Evolutionary conservation across 1,140 invertebrate species (phyloP).

Genomic region (Drosophila triauraria): DNA sequence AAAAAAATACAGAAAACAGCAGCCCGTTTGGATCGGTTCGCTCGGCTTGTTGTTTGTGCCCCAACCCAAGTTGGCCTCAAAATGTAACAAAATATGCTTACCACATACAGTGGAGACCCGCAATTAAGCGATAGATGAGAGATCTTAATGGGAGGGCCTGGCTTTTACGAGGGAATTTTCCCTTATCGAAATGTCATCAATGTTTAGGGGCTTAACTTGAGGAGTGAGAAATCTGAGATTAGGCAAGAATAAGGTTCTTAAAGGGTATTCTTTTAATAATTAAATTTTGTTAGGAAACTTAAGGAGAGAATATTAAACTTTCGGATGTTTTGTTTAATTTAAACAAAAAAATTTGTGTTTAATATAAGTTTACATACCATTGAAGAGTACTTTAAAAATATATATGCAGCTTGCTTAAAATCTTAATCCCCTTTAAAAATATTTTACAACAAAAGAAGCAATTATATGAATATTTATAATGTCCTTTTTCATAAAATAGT

Average conservation of each 20-base stretch:
- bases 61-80: slow-evolving; percentile 69
- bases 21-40: slow-evolving; percentile 32
- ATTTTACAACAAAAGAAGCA: no score
- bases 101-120: slow-evolving; percentile 44
- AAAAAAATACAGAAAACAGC: slow-evolving; percentile 39
- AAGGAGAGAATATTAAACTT: no score
- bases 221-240: not conserved
- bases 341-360: not conserved
- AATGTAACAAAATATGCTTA: slow-evolving; percentile 52
- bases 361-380: not conserved
- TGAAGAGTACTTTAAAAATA: not conserved
- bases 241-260: not conserved
- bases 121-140: not conserved
- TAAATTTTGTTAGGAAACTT: not conserved
- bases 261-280: not conserved
- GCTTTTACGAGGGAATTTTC: not conserved
- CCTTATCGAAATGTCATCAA: not conserved
- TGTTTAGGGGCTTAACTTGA: not conserved
- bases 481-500: not conserved
- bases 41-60: slow-evolving; percentile 26
- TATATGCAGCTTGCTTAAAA: no score
- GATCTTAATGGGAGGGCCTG: slow-evolving; percentile 16
- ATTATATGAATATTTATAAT: not conserved
- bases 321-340: not conserved
- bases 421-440: not conserved